Evolutionary conservation across 2,797 vertebrate genomes (phyloP), one percentile per base, ranked within the genome.

Genomic region (Sciurus vulgaris): DNA sequence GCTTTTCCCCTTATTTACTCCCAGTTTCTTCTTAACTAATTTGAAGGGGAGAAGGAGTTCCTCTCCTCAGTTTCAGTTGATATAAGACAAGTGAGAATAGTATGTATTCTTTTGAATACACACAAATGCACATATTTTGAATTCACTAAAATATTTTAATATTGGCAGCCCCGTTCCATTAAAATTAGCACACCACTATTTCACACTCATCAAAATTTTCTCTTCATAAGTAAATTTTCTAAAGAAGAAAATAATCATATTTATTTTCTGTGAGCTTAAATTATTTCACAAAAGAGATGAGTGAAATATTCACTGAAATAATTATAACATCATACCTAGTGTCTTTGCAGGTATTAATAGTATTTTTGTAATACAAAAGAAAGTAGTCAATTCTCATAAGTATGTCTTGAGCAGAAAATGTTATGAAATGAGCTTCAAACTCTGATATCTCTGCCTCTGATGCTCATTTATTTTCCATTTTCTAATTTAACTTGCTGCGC

Each of bases 81-180:
- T 49, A 63, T 94, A 91, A 91, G 28, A 51, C 47, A 78, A 51
- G 13, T 74, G 30, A 59, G 10, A 38, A 59, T 9, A 54, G 7
- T 14, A 2, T 13, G 2, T 35, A 22, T 79, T 63, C 26, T 83
- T 67, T 49, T 65, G 51, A 69, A 74, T 87, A 86, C 11, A 67
- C 18, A 33, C 2, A 59, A 9, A 73, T 33, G 10, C 4, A 59
- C 1, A 24, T 12, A 38, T 18, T 38, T 12, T 84, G 22, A 69
- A 76, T 81, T 56, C 35, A 56, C 5, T 78, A 56, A 89, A 69
- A 8, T 63, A 69, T 54, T 91, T 90, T 81, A 91, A 88, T 61
- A 67, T 26, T 73, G 65, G 78, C 33, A 35, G 7, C 7, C 65
- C 26, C 47, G 38, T 44, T 47, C 22, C 2, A 12, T 67, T 72